These are phyloP conservation scores for Actenoides hombroni DNA, from an alignment of 2,113 vertebrate species.

Conservation along the genomic window DNA sequence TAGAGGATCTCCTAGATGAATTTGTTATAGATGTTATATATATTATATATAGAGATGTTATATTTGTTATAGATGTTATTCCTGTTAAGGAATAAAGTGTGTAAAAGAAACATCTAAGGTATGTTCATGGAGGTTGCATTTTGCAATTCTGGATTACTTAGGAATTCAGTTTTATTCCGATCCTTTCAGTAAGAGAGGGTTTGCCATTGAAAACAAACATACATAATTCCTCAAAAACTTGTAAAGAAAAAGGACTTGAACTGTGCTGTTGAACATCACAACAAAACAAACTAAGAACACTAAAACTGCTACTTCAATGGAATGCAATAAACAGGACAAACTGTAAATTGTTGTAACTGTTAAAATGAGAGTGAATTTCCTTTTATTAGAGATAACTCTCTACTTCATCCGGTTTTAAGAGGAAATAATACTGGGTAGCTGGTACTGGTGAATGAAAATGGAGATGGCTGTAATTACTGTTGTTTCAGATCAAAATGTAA, in stretches of 20 bases:
- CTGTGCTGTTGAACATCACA: not conserved
- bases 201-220: not conserved
- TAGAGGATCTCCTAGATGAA: not conserved
- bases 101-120: not conserved
- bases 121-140: not conserved
- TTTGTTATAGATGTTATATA: not conserved
- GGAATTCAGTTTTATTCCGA: not conserved
- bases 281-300: not conserved
- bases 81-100: not conserved
- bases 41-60: too few species aligned
- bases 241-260: not conserved
- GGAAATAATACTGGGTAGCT: not conserved
- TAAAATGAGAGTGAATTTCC: not conserved
- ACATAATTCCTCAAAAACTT: not conserved
- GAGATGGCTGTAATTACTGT: not conserved
- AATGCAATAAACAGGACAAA: not conserved
- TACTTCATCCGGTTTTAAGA: not conserved
- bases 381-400: not conserved
- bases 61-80: not conserved
- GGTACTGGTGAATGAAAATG: not conserved
- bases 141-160: not conserved
- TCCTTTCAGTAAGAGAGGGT: not conserved
- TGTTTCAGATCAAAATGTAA: constrained; percentile 23
- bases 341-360: not conserved
- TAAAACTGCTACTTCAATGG: not conserved